Conservation (phyloP, 1,140 invertebrate genomes). For the Anadara kagoshimensis region DNA sequence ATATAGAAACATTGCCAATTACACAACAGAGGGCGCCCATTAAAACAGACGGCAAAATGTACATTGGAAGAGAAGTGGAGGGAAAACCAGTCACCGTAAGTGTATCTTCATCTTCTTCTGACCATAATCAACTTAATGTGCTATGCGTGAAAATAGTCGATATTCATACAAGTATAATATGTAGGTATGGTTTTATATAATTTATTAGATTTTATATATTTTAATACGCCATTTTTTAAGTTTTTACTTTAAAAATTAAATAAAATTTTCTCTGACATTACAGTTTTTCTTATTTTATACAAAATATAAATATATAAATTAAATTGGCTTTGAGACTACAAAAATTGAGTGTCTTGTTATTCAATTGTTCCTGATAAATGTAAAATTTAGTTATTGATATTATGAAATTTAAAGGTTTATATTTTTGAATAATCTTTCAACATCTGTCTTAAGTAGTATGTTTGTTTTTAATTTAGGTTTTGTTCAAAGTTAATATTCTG, state of each 20-base stretch:
- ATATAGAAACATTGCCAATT: slow-evolving; percentile 11
- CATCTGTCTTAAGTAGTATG: too few relatives aligned
- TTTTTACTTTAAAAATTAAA: neutral
- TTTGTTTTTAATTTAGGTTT: too few relatives aligned
- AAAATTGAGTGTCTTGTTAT: too few relatives aligned
- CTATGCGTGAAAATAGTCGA: neutral
- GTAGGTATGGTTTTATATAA: neutral
- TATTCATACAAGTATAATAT: neutral
- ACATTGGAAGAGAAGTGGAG: slow-evolving; percentile 15
- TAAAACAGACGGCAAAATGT: slow-evolving; percentile 12
- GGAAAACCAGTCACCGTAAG: slow-evolving; percentile 22
- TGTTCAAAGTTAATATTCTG: too few relatives aligned
- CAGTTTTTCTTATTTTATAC: too few relatives aligned
- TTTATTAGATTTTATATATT: neutral
- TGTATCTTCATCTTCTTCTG: neutral
- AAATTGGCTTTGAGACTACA: too few relatives aligned
- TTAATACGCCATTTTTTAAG: neutral
- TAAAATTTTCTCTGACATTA: neutral
- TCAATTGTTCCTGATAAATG: too few relatives aligned
- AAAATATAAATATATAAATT: too few relatives aligned
- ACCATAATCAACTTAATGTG: neutral
- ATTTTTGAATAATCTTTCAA: too few relatives aligned
- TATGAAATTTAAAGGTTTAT: too few relatives aligned
- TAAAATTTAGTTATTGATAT: too few relatives aligned
- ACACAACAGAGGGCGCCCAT: neutral